Evolutionary conservation across 2,888 invertebrate genomes (phyloP).

Genomic region (Pardosa pseudoannulata): DNA sequence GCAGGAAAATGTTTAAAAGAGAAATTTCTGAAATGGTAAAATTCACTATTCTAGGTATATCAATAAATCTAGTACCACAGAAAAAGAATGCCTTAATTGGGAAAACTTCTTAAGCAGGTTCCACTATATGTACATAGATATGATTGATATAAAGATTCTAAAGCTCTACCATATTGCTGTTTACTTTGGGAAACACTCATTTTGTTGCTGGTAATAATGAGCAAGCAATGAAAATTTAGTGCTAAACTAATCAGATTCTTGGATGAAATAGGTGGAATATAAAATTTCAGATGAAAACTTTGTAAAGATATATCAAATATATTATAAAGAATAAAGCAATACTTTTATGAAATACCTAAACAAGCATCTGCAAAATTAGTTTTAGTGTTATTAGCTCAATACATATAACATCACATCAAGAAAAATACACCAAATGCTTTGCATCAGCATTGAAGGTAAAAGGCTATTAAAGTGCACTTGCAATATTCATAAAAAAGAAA

Average conservation of each 20-base stretch:
- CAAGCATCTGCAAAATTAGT: neutral
- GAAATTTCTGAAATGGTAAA: too few relatives aligned
- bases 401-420: neutral
- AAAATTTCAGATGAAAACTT: neutral
- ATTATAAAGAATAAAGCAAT: neutral
- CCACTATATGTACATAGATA: too few relatives aligned
- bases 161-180: too few relatives aligned
- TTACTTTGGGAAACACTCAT: neutral
- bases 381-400: neutral
- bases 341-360: neutral
- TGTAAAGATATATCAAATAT: constrained; percentile 10
- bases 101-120: too few relatives aligned
- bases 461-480: constrained; percentile 12
- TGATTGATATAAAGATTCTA: too few relatives aligned
- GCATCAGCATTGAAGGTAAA: neutral
- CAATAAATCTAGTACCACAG: too few relatives aligned
- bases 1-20: too few relatives aligned
- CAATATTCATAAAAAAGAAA: neutral
- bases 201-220: too few relatives aligned
- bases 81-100: too few relatives aligned
- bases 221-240: too few relatives aligned
- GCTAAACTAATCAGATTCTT: too few relatives aligned
- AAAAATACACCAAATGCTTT: neutral
- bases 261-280: neutral
- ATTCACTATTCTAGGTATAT: too few relatives aligned